These are phyloP conservation scores for Diuraphis noxia DNA, from an alignment of 1,140 invertebrate species.

Conservation along the genomic window DNA sequence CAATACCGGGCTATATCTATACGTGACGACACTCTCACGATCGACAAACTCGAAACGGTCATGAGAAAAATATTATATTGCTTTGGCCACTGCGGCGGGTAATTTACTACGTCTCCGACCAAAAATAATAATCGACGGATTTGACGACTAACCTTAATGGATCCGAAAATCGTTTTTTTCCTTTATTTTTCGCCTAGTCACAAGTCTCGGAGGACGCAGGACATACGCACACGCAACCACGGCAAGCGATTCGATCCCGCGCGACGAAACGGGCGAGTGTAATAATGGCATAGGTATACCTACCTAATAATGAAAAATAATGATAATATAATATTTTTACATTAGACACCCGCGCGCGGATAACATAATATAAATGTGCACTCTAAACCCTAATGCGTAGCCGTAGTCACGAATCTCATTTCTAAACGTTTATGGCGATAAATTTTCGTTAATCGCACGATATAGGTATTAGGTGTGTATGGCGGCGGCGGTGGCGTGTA, in stretches of 20 bases:
- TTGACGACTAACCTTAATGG: slow-evolving; percentile 3
- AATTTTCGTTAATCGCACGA: slow-evolving; percentile 1
- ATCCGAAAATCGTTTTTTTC: not conserved
- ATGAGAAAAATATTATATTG: slow-evolving; percentile 34
- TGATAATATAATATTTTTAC: slow-evolving; percentile 2
- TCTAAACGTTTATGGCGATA: slow-evolving; percentile 24
- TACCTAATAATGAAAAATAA: not conserved
- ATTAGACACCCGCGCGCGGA: not conserved
- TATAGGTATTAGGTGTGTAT: not conserved
- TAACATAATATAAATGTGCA: not conserved
- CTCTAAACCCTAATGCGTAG: slow-evolving; percentile 8
- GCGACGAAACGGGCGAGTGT: not conserved
- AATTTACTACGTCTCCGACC: slow-evolving; percentile 15
- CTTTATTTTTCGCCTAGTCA: slow-evolving; percentile 27
- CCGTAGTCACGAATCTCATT: slow-evolving; percentile 36
- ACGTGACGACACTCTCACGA: slow-evolving; percentile 39
- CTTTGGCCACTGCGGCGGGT: not conserved
- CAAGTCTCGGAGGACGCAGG: not conserved
- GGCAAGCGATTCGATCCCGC: not conserved
- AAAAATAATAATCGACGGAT: slow-evolving; percentile 9
- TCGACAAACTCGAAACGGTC: slow-evolving; percentile 22
- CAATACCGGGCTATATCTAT: too few species aligned
- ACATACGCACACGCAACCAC: not conserved
- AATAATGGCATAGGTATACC: not conserved
- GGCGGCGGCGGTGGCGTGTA: not conserved